Base-by-base conservation (phyloP, 1,140 invertebrate genomes). In the Drosophila sucinea region DNA sequence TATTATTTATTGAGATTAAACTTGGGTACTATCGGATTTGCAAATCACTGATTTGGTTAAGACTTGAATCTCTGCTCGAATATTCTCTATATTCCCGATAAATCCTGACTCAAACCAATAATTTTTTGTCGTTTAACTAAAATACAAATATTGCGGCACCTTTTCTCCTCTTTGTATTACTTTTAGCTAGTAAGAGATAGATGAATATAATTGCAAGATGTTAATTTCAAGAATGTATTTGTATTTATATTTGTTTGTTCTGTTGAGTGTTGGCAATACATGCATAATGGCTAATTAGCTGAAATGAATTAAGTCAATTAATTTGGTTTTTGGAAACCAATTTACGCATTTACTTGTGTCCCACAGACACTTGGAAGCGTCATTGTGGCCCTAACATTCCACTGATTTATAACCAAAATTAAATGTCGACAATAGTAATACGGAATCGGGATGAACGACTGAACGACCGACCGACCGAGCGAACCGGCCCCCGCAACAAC, bases 351-450 rank as follows among this genome's bases (percentile, higher is more conserved):
- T 57, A 57, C 56, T 57, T 44, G 55, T 73, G 64, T 11, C 56
- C 55, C 55, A 55, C 32, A 74, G 74, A 63, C 55, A 41, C 55
- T 44, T 66, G 67, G 57, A 56, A 77, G 73, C 60, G 47, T 70
- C 51, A 51, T 51, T 23, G 2, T 25, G 23, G 67, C 57, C 67
- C 51, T 17, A 51, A 67, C 57, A 71, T 55, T 65, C 60, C 56
- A 77, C 57, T 77, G 75, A 77, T 77, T 77, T 77, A 77, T 77
- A 62, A 62, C 58, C 80, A 62, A 76, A 74, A 77, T 79, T 79
- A 73, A 79, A 77, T 67, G 61, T 60, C 69, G 55, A 75, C 67
- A 77, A 76, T 77, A 60, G 73, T 73, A 73, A 77, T 77, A 69
- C 73, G 29, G 73, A 69, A 76, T 27, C 44, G 44, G 44, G 23